These are phyloP conservation scores for Selene dorsalis DNA, from an alignment of 2,797 vertebrate genomes.

Conservation along the genomic window DNA sequence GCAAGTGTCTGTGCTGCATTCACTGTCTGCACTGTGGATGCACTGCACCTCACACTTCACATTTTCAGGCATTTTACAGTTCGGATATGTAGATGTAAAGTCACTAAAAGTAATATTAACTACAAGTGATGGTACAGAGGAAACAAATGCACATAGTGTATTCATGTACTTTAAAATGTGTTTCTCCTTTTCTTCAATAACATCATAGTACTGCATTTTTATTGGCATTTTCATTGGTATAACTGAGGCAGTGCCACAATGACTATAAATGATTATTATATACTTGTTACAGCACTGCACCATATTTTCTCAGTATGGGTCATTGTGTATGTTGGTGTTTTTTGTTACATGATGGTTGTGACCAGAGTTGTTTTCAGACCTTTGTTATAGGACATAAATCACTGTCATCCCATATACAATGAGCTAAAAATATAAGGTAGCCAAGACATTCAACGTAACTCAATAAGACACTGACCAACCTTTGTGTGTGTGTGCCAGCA, in stretches of 20 bases:
- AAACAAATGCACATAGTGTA: background rate
- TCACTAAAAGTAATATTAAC: background rate
- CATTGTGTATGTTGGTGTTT: background rate
- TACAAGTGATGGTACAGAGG: background rate
- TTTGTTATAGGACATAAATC: conserved; percentile 9
- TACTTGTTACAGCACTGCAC: background rate
- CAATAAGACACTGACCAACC: background rate
- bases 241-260: background rate
- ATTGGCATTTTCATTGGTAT: background rate
- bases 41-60: background rate
- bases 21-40: conserved; percentile 31
- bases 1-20: conserved; percentile 33
- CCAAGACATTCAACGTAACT: background rate
- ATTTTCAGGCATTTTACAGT: background rate
- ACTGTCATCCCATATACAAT: conserved; percentile 1
- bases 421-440: background rate
- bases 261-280: background rate
- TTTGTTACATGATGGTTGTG: background rate
- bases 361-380: conserved; percentile 20
- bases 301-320: conserved; percentile 1
- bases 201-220: background rate
- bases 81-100: background rate
- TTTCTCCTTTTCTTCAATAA: background rate
- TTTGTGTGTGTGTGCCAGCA: background rate
- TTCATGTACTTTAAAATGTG: background rate